phyloP scores from a whole-genome alignment of 1,140 invertebrate species.

The Cydia pomonella region DNA sequence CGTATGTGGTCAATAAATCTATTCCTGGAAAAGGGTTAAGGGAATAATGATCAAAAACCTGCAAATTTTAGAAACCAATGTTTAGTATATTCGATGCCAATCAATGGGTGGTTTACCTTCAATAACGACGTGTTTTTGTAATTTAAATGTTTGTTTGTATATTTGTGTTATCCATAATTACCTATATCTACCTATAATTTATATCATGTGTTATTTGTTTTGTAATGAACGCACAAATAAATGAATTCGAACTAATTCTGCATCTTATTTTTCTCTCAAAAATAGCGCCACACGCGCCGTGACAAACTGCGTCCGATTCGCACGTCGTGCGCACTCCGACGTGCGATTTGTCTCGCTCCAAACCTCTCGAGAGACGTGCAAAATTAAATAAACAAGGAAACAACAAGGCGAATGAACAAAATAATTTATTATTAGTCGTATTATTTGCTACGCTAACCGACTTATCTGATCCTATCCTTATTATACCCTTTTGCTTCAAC shows the following conservation, averaged over 20 bases:
- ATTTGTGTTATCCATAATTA: conserved; percentile 4
- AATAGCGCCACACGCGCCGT: too few relatives aligned
- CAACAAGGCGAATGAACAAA: neutral
- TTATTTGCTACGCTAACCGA: neutral
- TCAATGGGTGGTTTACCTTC: neutral
- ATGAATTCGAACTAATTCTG: neutral
- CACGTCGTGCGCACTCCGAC: too few relatives aligned
- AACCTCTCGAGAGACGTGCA: too few relatives aligned
- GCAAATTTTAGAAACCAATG: neutral
- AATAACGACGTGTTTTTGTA: neutral
- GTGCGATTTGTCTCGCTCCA: too few relatives aligned
- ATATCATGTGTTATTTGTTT: conserved; percentile 28
- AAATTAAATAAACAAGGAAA: too few relatives aligned
- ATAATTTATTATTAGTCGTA: neutral
- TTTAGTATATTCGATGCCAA: neutral
- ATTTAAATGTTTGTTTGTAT: conserved; percentile 11
- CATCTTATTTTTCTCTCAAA: neutral
- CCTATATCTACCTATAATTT: neutral
- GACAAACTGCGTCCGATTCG: too few relatives aligned
- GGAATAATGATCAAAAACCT: neutral
- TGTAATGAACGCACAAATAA: conserved; percentile 33
- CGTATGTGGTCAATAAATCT: too few relatives aligned
- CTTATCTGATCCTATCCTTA: neutral
- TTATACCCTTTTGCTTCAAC: neutral
- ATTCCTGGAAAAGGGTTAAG: too few relatives aligned